A percentile compares a stretch with the other conserved stretches of the same genome.
phyloP scores from a whole-genome alignment of 92 coral and sea anemone genomes.

The Nematostella vectensis region DNA sequence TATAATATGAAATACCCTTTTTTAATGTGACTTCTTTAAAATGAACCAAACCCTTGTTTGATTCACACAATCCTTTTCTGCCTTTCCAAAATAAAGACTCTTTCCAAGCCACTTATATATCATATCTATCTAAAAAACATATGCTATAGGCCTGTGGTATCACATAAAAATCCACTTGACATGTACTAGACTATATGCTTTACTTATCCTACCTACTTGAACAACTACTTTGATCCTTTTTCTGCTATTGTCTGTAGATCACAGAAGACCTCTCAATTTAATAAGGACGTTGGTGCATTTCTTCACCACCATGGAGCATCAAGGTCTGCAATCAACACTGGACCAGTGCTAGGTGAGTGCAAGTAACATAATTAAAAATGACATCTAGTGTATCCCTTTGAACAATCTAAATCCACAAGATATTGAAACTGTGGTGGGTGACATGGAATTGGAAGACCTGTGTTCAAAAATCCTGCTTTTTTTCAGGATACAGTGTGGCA shows the following conservation, averaged over 20 bases:
- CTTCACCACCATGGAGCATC: constrained; percentile 41
- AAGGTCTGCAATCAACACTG: constrained; percentile 35
- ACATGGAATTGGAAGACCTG: not conserved
- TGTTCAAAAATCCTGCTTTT: too few species aligned
- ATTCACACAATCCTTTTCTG: too few species aligned
- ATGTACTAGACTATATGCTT: not conserved
- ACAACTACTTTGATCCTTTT: not conserved
- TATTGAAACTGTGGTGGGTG: not conserved
- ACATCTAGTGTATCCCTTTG: too few species aligned
- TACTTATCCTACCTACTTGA: not conserved
- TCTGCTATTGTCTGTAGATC: constrained; percentile 5
- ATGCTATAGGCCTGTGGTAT: too few species aligned
- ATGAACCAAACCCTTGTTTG: too few species aligned
- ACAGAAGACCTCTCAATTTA: constrained; percentile 23
- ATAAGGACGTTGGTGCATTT: constrained; percentile 22
- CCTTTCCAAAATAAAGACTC: too few species aligned
- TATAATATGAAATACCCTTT: too few species aligned
- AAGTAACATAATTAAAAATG: not conserved
- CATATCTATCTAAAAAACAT: too few species aligned
- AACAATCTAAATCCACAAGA: too few species aligned
- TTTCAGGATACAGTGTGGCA: constrained; percentile 21
- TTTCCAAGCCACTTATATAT: too few species aligned
- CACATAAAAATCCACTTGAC: too few species aligned
- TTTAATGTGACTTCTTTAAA: too few species aligned
- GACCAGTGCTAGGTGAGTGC: constrained; percentile 26